phyloP scores from a whole-genome alignment of 1,140 invertebrate species.

The Glossosoma conforme region DNA sequence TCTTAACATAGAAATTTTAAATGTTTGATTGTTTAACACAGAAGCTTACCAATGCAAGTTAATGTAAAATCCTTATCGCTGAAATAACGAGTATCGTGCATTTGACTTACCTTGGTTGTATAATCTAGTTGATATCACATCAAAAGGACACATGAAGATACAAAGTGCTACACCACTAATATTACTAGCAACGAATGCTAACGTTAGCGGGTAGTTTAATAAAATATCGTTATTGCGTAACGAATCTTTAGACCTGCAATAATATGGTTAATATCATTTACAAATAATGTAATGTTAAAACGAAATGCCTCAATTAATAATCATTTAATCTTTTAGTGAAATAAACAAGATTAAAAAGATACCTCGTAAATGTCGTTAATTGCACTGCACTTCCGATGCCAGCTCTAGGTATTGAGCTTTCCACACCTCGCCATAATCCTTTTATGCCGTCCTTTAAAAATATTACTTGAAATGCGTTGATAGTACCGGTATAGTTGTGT shows the following conservation, averaged over 20 bases:
- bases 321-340: too few species aligned
- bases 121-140: conserved; percentile 75
- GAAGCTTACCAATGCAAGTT: too few species aligned
- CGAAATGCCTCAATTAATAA: neutral
- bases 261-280: conserved; percentile 1
- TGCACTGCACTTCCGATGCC: conserved; percentile 70
- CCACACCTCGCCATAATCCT: conserved; percentile 61
- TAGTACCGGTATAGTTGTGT: conserved; percentile 58
- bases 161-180: conserved; percentile 69
- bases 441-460: conserved; percentile 57
- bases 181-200: conserved; percentile 67
- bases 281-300: neutral
- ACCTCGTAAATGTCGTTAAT: conserved; percentile 60
- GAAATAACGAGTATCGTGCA: too few species aligned
- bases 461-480: conserved; percentile 54
- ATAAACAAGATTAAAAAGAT: neutral
- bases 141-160: conserved; percentile 75
- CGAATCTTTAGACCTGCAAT: conserved; percentile 50
- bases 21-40: too few species aligned
- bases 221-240: conserved; percentile 48
- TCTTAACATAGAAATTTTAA: too few species aligned
- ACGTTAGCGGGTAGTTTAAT: conserved; percentile 50
- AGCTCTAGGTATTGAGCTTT: conserved; percentile 55
- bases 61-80: too few species aligned
- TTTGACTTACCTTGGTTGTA: conserved; percentile 83